Evolutionary conservation across 2,113 vertebrate species (phyloP).

Genomic region (Coptodon bakossiorum): DNA sequence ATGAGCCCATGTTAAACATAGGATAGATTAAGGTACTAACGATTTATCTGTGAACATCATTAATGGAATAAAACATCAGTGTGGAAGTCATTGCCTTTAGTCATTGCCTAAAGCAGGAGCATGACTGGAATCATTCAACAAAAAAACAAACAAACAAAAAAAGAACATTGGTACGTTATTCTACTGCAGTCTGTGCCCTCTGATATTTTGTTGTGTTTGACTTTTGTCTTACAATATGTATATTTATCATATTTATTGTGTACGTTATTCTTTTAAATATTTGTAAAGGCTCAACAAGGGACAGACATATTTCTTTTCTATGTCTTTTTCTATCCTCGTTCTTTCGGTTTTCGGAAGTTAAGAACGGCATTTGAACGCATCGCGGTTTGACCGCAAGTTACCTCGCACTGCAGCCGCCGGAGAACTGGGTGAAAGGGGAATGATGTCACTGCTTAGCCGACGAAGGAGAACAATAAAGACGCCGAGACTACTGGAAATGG

Average conservation of each 20-base stretch:
- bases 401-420: slow-evolving; percentile 56
- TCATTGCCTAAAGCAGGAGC: background rate
- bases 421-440: slow-evolving; percentile 76
- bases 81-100: background rate
- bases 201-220: background rate
- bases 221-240: background rate
- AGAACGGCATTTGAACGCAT: slow-evolving; percentile 3
- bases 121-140: background rate
- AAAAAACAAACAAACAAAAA: background rate
- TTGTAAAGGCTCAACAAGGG: background rate
- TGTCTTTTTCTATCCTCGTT: background rate
- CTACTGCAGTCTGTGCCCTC: background rate
- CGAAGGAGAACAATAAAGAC: slow-evolving; percentile 11
- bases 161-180: background rate
- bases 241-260: background rate
- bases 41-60: background rate
- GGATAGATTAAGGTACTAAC: background rate
- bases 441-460: slow-evolving; percentile 63
- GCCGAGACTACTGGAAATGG: background rate
- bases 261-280: background rate
- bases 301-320: background rate
- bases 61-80: background rate
- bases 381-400: slow-evolving; percentile 68
- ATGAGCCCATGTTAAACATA: background rate
- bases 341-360: background rate